Conservation (phyloP, 2,797 vertebrate genomes). For the Molossus alvarezi region DNA sequence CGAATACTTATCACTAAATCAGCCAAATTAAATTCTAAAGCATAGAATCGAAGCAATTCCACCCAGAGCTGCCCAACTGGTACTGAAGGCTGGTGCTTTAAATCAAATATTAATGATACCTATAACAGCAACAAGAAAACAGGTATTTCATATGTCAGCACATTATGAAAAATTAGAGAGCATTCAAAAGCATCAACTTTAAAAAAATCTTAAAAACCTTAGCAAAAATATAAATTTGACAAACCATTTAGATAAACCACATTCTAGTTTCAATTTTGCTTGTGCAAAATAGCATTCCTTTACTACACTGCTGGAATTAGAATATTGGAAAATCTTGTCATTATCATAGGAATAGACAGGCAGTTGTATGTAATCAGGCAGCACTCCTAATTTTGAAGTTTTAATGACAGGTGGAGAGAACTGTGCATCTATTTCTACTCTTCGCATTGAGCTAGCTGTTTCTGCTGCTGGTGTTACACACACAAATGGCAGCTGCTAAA, state of each 20-base stretch:
- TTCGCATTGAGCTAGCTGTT: background rate
- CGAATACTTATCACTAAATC: slow-evolving; percentile 96
- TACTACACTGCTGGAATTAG: background rate
- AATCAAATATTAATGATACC: slow-evolving; percentile 93
- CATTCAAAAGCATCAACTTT: slow-evolving; percentile 67
- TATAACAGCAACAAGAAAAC: slow-evolving; percentile 87
- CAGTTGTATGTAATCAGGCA: slow-evolving; percentile 21
- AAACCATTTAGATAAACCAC: slow-evolving; percentile 66
- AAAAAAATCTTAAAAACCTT: slow-evolving; percentile 47
- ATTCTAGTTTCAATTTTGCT: slow-evolving; percentile 32
- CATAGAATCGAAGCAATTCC: slow-evolving; percentile 97
- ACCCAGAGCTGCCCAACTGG: slow-evolving; percentile 95
- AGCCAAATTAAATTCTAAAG: slow-evolving; percentile 95
- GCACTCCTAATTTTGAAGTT: slow-evolving; percentile 33
- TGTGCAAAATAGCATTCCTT: slow-evolving; percentile 36
- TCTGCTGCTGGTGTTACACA: slow-evolving; percentile 13
- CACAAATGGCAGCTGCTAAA: background rate
- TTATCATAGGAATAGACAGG: background rate
- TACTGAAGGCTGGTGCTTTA: slow-evolving; percentile 86
- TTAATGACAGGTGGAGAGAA: slow-evolving; percentile 33
- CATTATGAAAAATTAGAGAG: slow-evolving; percentile 61
- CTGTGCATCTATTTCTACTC: background rate
- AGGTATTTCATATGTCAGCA: slow-evolving; percentile 59
- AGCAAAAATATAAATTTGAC: slow-evolving; percentile 15
- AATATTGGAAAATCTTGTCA: slow-evolving; percentile 9